A percentile compares a stretch with the other conserved stretches of the same genome.
phyloP scores from a whole-genome alignment of 2,888 invertebrate genomes.

The Parochlus steinenii region DNA sequence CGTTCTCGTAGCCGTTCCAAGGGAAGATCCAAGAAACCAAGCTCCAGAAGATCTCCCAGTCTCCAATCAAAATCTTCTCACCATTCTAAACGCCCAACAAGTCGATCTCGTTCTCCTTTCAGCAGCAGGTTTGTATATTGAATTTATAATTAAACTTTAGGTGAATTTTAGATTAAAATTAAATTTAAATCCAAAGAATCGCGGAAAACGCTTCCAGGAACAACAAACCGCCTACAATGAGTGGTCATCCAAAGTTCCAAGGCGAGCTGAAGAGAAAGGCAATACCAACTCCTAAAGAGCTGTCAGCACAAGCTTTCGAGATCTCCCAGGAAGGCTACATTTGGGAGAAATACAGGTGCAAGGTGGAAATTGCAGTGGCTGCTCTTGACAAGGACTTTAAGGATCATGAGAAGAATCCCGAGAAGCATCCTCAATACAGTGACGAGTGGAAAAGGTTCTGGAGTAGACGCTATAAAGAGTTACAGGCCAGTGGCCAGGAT shows the following conservation, averaged over 20 bases:
- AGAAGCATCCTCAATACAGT: conserved; percentile 74
- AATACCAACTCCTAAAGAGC: conserved; percentile 26
- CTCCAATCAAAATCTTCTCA: no score
- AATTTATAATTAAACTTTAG: no score
- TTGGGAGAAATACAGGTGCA: conserved; percentile 34
- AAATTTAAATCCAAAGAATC: no score
- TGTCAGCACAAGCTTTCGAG: conserved; percentile 25
- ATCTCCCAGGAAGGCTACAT: conserved; percentile 33
- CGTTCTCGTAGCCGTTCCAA: background rate
- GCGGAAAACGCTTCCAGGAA: no score
- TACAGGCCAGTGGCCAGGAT: conserved; percentile 39
- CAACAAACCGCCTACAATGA: no score
- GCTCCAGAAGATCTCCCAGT: no score
- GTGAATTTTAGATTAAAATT: no score
- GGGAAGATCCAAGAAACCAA: background rate
- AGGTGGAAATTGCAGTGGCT: conserved; percentile 25
- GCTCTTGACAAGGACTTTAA: conserved; percentile 46
- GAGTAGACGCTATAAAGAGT: conserved; percentile 66
- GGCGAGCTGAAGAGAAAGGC: no score
- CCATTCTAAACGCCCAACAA: no score
- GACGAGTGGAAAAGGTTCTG: conserved; percentile 85
- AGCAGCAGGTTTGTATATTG: no score
- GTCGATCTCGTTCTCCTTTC: no score
- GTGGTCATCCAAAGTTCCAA: no score
- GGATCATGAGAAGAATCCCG: conserved; percentile 68